Conservation (phyloP, 2,797 vertebrate species). For the Odontamblyopus rebecca region DNA sequence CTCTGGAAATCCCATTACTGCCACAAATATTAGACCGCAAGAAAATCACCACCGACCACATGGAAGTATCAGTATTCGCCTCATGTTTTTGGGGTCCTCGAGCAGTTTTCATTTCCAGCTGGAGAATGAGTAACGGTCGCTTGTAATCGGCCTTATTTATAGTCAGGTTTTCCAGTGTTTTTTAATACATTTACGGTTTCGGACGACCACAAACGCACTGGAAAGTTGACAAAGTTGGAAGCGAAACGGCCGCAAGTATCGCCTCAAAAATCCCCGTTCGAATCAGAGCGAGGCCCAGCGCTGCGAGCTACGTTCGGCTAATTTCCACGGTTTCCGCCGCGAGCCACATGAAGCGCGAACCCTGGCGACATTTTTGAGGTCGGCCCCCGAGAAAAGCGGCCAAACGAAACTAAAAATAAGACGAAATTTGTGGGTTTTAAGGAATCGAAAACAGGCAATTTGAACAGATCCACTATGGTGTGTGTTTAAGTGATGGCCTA, state of each 20-base stretch:
- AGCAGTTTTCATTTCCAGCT: neutral
- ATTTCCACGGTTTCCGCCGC: neutral
- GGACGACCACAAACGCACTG: neutral
- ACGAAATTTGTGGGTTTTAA: neutral
- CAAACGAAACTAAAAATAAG: neutral
- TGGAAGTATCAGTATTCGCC: constrained; percentile 4
- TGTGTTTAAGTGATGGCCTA: neutral
- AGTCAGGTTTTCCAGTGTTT: neutral
- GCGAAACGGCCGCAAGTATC: constrained; percentile 17
- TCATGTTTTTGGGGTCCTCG: neutral
- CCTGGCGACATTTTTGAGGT: constrained; percentile 4
- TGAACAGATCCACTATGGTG: neutral
- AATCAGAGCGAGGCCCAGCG: neutral
- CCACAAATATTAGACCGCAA: constrained; percentile 7
- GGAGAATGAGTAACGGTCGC: neutral
- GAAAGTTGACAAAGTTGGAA: constrained; percentile 7
- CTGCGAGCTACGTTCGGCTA: neutral
- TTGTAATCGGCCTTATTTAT: neutral
- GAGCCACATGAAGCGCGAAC: constrained; percentile 3
- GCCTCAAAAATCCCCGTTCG: neutral
- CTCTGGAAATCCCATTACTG: constrained; percentile 9
- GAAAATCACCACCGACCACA: constrained; percentile 5
- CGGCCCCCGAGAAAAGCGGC: neutral
- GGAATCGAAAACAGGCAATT: neutral
- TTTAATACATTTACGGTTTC: neutral